A percentile compares a stretch with the other conserved stretches of the same genome.
These are phyloP conservation scores for Ridgeia piscesae DNA, from an alignment of 1,140 invertebrate genomes.

Conservation along the genomic window DNA sequence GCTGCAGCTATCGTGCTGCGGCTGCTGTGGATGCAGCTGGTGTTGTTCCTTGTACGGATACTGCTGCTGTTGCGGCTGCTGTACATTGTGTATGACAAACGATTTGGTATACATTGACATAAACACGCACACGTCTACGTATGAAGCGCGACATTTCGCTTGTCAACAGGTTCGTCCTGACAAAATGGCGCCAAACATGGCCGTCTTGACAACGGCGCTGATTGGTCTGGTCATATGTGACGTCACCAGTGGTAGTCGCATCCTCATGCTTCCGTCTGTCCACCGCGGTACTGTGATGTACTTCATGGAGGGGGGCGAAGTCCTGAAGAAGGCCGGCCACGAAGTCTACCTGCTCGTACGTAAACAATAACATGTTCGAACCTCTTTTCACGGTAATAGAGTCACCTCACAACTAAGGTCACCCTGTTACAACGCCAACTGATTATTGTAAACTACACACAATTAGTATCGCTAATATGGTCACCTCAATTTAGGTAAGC, in stretches of 20 bases:
- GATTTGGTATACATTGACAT: neutral
- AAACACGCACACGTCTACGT: neutral
- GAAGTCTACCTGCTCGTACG: slow-evolving; percentile 23
- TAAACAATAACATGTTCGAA: neutral
- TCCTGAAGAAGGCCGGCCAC: slow-evolving; percentile 16
- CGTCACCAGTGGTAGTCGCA: neutral
- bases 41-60: no score
- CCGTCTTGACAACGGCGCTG: neutral
- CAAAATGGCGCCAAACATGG: neutral
- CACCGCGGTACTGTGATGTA: neutral
- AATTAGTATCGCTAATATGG: no score
- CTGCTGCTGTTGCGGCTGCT: no score
- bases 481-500: no score
- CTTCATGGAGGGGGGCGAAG: slow-evolving; percentile 11
- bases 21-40: no score
- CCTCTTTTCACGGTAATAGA: no score
- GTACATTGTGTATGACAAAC: no score
- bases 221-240: neutral
- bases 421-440: no score
- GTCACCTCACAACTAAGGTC: no score
- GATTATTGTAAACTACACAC: no score
- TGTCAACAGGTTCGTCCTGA: neutral
- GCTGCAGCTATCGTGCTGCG: no score
- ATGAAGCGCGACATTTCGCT: no score
- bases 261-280: slow-evolving; percentile 18